Conservation (phyloP, 2,113 vertebrate species). For the Tursiops truncatus region DNA sequence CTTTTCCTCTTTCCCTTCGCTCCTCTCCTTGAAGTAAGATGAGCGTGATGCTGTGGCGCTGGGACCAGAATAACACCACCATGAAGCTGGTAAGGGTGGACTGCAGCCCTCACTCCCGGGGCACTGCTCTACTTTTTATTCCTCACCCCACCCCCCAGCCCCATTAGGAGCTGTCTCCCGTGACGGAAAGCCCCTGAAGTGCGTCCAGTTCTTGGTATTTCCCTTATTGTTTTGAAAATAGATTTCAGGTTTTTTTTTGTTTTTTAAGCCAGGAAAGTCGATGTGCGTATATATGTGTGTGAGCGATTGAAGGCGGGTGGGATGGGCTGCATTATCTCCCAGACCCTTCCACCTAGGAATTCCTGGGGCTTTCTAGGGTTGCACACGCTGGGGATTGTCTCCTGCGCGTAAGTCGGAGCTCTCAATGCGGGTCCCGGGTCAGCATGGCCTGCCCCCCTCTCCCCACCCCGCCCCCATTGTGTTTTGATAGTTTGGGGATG, state of each 20-base stretch:
- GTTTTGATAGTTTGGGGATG: neutral
- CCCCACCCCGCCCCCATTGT: neutral
- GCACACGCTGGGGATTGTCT: neutral
- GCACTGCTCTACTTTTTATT: neutral
- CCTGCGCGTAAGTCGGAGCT: accelerated
- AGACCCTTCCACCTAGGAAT: neutral
- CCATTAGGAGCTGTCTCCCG: neutral
- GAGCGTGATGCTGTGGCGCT: slow-evolving; percentile 93
- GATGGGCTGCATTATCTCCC: neutral
- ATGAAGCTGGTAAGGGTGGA: slow-evolving; percentile 94
- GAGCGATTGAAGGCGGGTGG: accelerated
- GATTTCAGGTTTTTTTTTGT: neutral
- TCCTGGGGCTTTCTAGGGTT: neutral
- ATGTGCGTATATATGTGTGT: neutral
- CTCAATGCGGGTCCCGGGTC: neutral
- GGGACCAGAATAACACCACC: slow-evolving; percentile 92
- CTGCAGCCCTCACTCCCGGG: neutral
- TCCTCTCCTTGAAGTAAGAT: slow-evolving; percentile 80
- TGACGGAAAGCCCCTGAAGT: slow-evolving; percentile 48
- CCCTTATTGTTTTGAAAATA: slow-evolving; percentile 26
- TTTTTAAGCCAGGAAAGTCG: neutral
- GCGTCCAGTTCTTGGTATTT: neutral
- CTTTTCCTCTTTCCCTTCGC: neutral
- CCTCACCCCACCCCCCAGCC: neutral
- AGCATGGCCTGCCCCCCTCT: neutral